These are phyloP conservation scores for Pteropus alecto DNA, from an alignment of 2,113 vertebrate species.

Conservation along the genomic window DNA sequence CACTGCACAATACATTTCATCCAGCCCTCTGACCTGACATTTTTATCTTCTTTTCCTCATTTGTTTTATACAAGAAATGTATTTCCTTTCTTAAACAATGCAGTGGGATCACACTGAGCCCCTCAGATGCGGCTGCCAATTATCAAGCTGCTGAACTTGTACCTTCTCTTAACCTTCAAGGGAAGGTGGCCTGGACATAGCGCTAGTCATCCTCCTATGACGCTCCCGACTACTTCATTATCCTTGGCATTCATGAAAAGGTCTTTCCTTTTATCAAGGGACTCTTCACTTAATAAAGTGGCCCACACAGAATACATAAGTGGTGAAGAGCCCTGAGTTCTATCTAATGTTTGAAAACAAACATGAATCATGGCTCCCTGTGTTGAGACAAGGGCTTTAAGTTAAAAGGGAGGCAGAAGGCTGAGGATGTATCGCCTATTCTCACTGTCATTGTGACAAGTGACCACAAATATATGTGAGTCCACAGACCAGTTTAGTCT, in stretches of 20 bases:
- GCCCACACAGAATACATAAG: neutral
- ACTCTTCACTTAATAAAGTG: neutral
- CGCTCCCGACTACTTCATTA: neutral
- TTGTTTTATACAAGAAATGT: neutral
- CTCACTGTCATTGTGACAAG: neutral
- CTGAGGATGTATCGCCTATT: neutral
- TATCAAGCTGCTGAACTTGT: neutral
- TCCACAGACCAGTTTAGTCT: neutral
- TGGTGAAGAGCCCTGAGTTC: neutral
- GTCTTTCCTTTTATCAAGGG: conserved; percentile 22
- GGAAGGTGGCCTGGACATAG: neutral
- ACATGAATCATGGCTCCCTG: neutral
- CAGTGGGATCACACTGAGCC: neutral
- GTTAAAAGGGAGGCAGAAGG: neutral
- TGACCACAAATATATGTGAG: neutral
- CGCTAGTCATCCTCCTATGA: neutral
- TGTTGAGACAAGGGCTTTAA: neutral
- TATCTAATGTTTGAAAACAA: conserved; percentile 13
- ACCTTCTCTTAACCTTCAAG: neutral
- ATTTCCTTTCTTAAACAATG: conserved; percentile 42
- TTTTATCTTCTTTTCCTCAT: neutral
- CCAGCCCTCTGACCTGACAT: neutral
- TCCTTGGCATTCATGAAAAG: conserved; percentile 16
- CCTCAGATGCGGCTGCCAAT: neutral
- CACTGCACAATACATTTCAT: neutral